Conservation (phyloP, 1,140 invertebrate genomes). For the Wiebesia pumilae region DNA sequence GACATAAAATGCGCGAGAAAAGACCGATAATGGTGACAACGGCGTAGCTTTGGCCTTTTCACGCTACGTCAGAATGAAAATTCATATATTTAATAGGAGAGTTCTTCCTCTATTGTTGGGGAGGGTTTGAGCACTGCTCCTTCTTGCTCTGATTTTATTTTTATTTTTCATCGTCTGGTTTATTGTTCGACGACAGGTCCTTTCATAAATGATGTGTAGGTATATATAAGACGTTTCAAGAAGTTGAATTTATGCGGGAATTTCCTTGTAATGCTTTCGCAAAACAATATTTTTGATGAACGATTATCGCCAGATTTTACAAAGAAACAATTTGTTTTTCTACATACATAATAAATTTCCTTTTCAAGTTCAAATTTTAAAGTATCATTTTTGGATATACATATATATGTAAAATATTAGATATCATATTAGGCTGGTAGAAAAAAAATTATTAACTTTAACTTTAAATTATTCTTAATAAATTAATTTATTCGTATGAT, state of each 20-base stretch:
- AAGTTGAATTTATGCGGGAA: constrained; percentile 7
- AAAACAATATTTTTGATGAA: constrained; percentile 24
- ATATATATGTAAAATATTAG: background rate
- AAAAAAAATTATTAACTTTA: background rate
- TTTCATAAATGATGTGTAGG: constrained; percentile 11
- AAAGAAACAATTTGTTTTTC: background rate
- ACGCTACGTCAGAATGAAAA: constrained; percentile 41
- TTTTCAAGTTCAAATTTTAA: too few species aligned
- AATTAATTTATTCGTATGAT: background rate
- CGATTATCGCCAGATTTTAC: background rate
- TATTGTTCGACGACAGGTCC: constrained; percentile 38
- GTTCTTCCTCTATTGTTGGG: constrained; percentile 30
- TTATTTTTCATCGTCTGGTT: constrained; percentile 19
- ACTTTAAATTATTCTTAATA: background rate
- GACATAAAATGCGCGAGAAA: constrained; percentile 37
- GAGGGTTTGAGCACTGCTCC: background rate
- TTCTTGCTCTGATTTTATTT: constrained; percentile 26
- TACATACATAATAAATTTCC: too few species aligned
- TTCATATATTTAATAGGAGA: constrained; percentile 47
- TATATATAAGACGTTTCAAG: background rate
- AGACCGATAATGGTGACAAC: constrained; percentile 15
- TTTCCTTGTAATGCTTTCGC: background rate
- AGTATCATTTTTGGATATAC: too few species aligned
- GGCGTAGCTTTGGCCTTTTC: constrained; percentile 31
- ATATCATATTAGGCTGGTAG: background rate